Evolutionary conservation across 2,113 vertebrate species (phyloP).

Genomic region (Rhineura floridana): DNA sequence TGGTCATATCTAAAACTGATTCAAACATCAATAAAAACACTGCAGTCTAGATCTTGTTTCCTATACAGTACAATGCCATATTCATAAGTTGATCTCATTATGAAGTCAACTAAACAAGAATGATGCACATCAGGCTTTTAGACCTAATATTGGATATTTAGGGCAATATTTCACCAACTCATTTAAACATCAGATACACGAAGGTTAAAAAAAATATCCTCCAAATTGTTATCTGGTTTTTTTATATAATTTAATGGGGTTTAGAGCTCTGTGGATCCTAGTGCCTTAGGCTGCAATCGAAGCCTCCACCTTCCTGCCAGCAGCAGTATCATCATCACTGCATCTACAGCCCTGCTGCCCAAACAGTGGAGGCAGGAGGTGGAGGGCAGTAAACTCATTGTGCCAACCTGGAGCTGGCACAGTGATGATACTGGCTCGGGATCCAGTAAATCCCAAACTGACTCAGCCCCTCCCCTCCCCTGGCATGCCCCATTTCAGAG

Average conservation of each 20-base stretch:
- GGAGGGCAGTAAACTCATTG: no score
- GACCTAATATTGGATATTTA: not conserved
- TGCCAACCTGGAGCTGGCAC: no score
- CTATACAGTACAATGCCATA: not conserved
- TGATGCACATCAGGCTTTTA: not conserved
- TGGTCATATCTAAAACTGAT: not conserved
- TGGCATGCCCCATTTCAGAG: no score
- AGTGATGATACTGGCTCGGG: no score
- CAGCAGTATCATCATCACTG: no score
- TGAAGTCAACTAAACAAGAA: not conserved
- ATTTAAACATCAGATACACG: not conserved
- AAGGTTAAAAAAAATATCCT: not conserved
- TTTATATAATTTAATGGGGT: not conserved
- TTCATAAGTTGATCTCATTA: not conserved
- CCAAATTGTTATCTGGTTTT: not conserved
- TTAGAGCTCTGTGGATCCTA: not conserved
- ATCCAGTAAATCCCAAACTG: no score
- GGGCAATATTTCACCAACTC: not conserved
- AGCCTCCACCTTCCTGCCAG: not conserved
- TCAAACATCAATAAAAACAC: not conserved
- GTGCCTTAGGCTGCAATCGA: not conserved
- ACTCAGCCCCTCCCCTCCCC: no score
- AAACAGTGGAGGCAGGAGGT: no score
- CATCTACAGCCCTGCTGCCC: no score
- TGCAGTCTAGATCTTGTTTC: not conserved